Evolutionary conservation across 1,140 invertebrate genomes (phyloP).

Genomic region (Heliconius himera): DNA sequence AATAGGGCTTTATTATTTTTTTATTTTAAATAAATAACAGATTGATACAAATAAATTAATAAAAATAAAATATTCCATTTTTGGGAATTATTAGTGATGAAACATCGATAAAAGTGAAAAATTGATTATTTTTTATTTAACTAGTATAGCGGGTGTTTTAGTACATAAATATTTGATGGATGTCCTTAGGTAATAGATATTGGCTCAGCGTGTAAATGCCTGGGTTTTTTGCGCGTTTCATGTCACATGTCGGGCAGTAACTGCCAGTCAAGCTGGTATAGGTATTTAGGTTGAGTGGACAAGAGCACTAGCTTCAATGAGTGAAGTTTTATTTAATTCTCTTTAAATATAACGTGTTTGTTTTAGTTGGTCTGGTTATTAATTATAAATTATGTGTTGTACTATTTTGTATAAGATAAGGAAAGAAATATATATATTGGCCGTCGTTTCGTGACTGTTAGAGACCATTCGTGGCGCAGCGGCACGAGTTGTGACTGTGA

Average conservation of each 20-base stretch:
- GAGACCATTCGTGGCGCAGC: too few species aligned
- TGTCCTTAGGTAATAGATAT: conserved; percentile 18
- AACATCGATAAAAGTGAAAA: too few species aligned
- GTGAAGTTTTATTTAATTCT: conserved; percentile 1
- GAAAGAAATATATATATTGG: too few species aligned
- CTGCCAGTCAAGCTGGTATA: conserved; percentile 28
- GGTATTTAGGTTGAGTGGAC: conserved; percentile 37
- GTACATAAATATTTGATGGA: not conserved
- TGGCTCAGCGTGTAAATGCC: conserved; percentile 9
- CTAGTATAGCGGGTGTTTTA: not conserved
- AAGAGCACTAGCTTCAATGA: conserved; percentile 21
- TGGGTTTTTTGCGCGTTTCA: conserved; percentile 29
- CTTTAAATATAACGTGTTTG: not conserved
- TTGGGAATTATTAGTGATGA: too few species aligned
- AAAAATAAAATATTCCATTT: too few species aligned
- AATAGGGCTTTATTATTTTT: too few species aligned
- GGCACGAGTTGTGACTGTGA: too few species aligned
- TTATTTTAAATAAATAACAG: too few species aligned
- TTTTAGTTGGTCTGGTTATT: not conserved
- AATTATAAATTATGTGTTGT: not conserved
- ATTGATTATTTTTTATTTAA: not conserved
- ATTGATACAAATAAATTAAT: too few species aligned
- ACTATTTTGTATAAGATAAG: too few species aligned
- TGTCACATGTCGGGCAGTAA: conserved; percentile 32
- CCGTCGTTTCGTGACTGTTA: too few species aligned